Percentiles rank a stretch among this genome's conserved stretches.
Conservation (phyloP, 2,113 vertebrate genomes). For the Numida meleagris region DNA sequence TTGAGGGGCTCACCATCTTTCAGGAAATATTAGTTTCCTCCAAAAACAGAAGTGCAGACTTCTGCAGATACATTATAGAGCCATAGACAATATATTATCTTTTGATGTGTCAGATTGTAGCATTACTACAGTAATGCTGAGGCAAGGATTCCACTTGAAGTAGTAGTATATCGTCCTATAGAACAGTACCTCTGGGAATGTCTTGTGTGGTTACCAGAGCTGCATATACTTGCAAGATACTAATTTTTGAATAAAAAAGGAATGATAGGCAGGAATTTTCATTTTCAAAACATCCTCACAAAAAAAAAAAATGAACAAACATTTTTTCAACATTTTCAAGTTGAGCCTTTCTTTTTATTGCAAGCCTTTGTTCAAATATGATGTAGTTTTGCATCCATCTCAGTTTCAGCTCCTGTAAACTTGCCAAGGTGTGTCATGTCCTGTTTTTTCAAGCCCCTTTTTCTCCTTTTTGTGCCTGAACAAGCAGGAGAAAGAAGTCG, state of each 20-base stretch:
- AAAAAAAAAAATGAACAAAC: background rate
- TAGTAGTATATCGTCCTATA: background rate
- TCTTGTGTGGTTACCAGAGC: background rate
- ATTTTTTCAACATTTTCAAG: background rate
- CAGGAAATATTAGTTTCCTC: background rate
- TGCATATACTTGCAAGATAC: background rate
- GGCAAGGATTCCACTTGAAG: background rate
- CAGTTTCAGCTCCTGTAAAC: background rate
- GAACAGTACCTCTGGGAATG: background rate
- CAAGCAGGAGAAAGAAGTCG: constrained; percentile 19
- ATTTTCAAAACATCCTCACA: background rate
- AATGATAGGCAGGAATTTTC: background rate
- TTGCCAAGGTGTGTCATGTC: constrained; percentile 14
- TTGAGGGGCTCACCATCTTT: background rate
- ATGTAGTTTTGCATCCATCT: background rate
- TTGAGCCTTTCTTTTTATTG: background rate
- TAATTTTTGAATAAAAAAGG: background rate
- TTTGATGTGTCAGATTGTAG: background rate
- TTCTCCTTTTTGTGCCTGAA: constrained; percentile 26
- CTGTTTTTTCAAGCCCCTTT: constrained; percentile 3
- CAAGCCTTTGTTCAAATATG: background rate
- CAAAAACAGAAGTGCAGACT: background rate
- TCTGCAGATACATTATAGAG: background rate
- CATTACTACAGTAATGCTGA: background rate
- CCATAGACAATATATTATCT: background rate